Base-by-base conservation (phyloP, 2,113 vertebrate species). In the Lampris incognitus region DNA sequence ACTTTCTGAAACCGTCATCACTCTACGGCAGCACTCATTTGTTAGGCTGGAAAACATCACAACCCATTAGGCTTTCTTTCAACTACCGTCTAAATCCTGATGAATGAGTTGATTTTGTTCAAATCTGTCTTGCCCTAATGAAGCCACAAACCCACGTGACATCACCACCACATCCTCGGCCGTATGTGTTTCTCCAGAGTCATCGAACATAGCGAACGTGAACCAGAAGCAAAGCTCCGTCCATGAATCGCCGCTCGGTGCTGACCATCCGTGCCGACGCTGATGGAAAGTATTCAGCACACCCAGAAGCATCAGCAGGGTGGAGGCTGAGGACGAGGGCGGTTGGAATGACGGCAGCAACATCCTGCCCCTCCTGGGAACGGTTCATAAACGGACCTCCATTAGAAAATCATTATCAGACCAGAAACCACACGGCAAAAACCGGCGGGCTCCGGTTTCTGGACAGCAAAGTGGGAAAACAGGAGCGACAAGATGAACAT, bases 321-420 rank as follows among this genome's bases (percentile, higher is more conserved):
- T 64, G 76, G 56, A 84, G 52, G 68, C 54, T 2, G 65, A 82
- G 71, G 73, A 68, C 4, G 77, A 76, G 66, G 24, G 24, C 24
- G 24, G 24, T 24, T 24, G 24, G 24, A 24, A 24, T 24, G 24
- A 24, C 24, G 24, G 78, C 69, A 65, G 78, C 70, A 67, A 50
- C 72, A 62, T 73, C 75, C 68, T 84, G 74, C 74, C 60, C 74
- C 77, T 70, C 77, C 6, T 13, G 71, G 81, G 74, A 69, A 5
- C 38, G 13, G 52, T 48, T 74, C 50, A 65, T 48, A 66, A 71
- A 62, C 44, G 51, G 64, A 70, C 51, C 38, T 52, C 67, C 84
- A 81, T 82, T 74, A 85, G 66, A 78, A 66, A 85, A 82, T 77
- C 74, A 87, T 88, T 76, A 86, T 72, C 78, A 66, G 69, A 46